Conservation (phyloP, 2,888 invertebrate species). For the Eupithecia centaureata region DNA sequence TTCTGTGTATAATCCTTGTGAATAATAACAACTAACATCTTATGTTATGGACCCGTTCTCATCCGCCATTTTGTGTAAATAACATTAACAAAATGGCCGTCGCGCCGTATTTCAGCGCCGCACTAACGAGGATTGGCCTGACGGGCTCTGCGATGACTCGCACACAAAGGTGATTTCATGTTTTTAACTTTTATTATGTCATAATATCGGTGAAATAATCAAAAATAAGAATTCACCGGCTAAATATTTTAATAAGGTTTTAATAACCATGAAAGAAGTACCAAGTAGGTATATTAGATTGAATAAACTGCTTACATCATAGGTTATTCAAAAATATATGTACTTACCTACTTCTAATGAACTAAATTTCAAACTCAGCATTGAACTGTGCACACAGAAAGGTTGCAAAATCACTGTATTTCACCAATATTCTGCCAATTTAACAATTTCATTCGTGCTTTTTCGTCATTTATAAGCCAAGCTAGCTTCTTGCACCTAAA, state of each 20-base stretch:
- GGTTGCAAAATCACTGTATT: neutral
- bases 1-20: constrained; percentile 8
- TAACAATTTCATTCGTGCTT: neutral
- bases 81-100: constrained; percentile 75
- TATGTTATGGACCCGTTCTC: constrained; percentile 51
- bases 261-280: too few species aligned
- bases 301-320: too few species aligned
- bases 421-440: neutral
- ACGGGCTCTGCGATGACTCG: constrained; percentile 77
- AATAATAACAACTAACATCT: constrained; percentile 38
- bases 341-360: too few species aligned
- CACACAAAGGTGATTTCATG: constrained; percentile 78
- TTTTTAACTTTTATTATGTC: constrained; percentile 35
- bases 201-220: neutral
- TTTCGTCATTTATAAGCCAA: neutral
- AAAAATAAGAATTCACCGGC: neutral
- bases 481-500: neutral
- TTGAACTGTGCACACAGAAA: too few species aligned
- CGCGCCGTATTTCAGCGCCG: constrained; percentile 64
- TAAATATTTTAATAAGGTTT: neutral
- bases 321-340: neutral
- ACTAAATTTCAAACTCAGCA: too few species aligned
- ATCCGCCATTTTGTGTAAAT: constrained; percentile 72
- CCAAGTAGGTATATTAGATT: too few species aligned
- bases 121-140: constrained; percentile 78